Evolutionary conservation across 2,888 invertebrate genomes (phyloP), one percentile per base, ranked within the genome.

Genomic region (Megastigmus dorsalis): DNA sequence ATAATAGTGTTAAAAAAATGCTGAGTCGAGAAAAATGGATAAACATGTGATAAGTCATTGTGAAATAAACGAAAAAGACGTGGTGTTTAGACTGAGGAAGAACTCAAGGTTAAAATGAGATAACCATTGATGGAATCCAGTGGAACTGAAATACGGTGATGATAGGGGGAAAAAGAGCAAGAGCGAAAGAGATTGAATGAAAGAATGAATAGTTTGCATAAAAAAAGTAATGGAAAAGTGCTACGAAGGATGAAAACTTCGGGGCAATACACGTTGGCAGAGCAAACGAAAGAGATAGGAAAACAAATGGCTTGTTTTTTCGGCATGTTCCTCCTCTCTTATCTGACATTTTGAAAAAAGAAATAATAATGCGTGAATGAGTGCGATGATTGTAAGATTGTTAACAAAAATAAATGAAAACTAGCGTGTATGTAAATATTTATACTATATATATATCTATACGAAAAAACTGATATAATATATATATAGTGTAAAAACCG

Each of bases 1-100:
- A 85, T 81, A 82, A 79, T 83, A 83, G 84, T 82, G 84, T 82
- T 80, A 79, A 80, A 73, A 72, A 79, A 78, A 66, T 75, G 71
- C 73, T 57, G 62, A 57, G 52, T 67, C 62, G 70, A 78, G 73
- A 71, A 62, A 76, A 76, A 65, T 66, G 79, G 82, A 82, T 83
- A 84, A 85, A 86, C 83, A 85, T 86, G 87, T 87, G 87, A 87
- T 87, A 87, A 84, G 86, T 86, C 84, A 84, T 85, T 86, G 84
- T 85, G 85, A 85, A 84, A 83, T 84, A 66, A 75, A 76, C 43
- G 67, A 74, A 79, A 74, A 63, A 75, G 81, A 82, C n/a, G 83
- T 81, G 82, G 80, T 81, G 79, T 80, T 80, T 81, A 82, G 80
- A 82, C 79, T 81, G 80, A 79, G 78, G 70, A 45, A 55, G 66